phyloP scores from a whole-genome alignment of 2,888 invertebrate genomes.

The Oxystoma pomonae region DNA sequence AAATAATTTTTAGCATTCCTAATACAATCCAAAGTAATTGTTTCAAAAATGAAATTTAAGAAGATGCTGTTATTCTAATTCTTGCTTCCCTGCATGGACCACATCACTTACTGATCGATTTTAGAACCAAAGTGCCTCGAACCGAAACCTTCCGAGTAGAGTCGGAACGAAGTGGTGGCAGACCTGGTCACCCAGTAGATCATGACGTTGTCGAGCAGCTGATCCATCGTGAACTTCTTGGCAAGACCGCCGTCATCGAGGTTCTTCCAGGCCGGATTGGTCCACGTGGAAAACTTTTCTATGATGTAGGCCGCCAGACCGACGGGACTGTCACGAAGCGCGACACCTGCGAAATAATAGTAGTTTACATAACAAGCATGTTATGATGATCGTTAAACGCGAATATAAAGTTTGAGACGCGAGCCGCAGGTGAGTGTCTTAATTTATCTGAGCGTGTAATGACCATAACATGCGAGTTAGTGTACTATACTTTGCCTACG shows the following conservation, averaged over 20 bases:
- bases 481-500: too few relatives aligned
- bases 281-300: constrained; percentile 82
- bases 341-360: constrained; percentile 53
- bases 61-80: too few relatives aligned
- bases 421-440: too few relatives aligned
- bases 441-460: too few relatives aligned
- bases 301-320: constrained; percentile 87
- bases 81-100: too few relatives aligned
- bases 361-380: too few relatives aligned
- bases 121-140: background rate
- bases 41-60: too few relatives aligned
- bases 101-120: constrained; percentile 1
- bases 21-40: too few relatives aligned
- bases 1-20: too few relatives aligned
- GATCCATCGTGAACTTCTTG: constrained; percentile 62
- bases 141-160: constrained; percentile 67
- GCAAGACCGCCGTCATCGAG: constrained; percentile 63
- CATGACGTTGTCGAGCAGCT: constrained; percentile 74
- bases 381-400: too few relatives aligned
- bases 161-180: constrained; percentile 67
- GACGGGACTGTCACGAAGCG: constrained; percentile 70
- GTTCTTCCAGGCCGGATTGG: constrained; percentile 50
- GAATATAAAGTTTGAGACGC: too few relatives aligned
- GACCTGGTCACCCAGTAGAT: constrained; percentile 73
- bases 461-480: too few relatives aligned